Evolutionary conservation across 2,888 invertebrate species (phyloP).

Genomic region (Pogonocherus hispidulus): DNA sequence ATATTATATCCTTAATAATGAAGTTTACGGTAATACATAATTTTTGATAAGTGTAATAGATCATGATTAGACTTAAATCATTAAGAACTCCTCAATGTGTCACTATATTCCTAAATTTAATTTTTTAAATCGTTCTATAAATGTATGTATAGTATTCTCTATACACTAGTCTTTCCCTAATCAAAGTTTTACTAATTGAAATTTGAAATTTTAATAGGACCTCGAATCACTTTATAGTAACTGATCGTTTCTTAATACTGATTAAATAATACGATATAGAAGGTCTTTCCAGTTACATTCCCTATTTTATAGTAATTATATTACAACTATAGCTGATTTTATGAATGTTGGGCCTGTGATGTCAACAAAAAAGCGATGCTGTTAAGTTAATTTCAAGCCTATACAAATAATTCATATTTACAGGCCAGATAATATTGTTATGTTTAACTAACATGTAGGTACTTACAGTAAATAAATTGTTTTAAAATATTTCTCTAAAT

Average conservation of each 20-base stretch:
- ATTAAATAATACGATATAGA: constrained; percentile 40
- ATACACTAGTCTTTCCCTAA: constrained; percentile 32
- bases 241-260: constrained; percentile 40
- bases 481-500: constrained; percentile 44
- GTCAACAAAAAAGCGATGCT: constrained; percentile 62
- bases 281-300: constrained; percentile 27
- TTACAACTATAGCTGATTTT: constrained; percentile 39
- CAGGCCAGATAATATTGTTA: constrained; percentile 66
- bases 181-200: constrained; percentile 33
- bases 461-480: constrained; percentile 45
- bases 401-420: constrained; percentile 60
- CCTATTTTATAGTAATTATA: constrained; percentile 38
- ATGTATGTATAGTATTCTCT: constrained; percentile 53
- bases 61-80: constrained; percentile 46
- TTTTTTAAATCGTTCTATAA: constrained; percentile 53
- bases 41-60: constrained; percentile 56
- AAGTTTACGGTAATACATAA: constrained; percentile 49
- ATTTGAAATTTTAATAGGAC: constrained; percentile 32
- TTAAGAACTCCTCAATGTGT: constrained; percentile 51
- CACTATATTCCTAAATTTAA: constrained; percentile 44
- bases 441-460: constrained; percentile 62
- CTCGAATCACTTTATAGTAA: constrained; percentile 43
- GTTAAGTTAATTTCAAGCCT: constrained; percentile 57
- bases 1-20: constrained; percentile 48
- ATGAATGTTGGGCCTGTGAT: constrained; percentile 62